Evolutionary conservation across 2,113 vertebrate genomes (phyloP).

Genomic region (Anarrhichthys ocellatus): DNA sequence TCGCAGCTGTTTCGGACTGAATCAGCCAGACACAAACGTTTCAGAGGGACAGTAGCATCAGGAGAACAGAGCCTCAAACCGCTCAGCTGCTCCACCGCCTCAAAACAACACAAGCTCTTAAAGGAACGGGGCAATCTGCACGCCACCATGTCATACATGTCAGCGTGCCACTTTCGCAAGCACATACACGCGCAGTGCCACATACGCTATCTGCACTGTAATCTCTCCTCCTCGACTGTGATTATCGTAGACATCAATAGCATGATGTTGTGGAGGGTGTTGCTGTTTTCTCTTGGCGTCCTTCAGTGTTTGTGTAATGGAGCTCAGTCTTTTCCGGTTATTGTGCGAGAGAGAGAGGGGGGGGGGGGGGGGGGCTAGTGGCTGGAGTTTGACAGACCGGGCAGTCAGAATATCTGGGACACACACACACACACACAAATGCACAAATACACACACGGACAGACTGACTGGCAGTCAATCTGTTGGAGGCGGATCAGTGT

Average conservation of each 20-base stretch:
- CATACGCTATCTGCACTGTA: conserved; percentile 15
- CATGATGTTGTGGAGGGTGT: conserved; percentile 67
- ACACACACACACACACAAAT: conserved; percentile 39
- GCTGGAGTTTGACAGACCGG: conserved; percentile 55
- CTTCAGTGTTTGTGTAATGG: conserved; percentile 73
- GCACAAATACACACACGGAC: conserved; percentile 18
- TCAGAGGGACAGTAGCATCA: neutral
- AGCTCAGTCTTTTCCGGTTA: conserved; percentile 83
- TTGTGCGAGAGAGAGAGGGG: conserved; percentile 69
- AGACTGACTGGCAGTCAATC: conserved; percentile 60
- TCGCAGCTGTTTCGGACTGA: neutral
- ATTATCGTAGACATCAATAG: conserved; percentile 61
- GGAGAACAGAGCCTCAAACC: neutral
- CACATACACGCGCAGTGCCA: conserved; percentile 18
- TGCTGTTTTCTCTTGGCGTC: conserved; percentile 70
- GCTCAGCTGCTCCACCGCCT: neutral
- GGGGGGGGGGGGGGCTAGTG: conserved; percentile 13
- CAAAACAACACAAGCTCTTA: conserved; percentile 4
- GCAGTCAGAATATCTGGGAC: conserved; percentile 67
- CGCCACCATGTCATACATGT: conserved; percentile 8
- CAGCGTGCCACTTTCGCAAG: neutral
- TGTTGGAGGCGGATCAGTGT: conserved; percentile 49
- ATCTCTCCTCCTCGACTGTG: conserved; percentile 52
- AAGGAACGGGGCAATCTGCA: conserved; percentile 28
- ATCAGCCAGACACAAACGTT: neutral